Evolutionary conservation across 1,140 invertebrate species (phyloP).

Genomic region (Conus ventricosus): DNA sequence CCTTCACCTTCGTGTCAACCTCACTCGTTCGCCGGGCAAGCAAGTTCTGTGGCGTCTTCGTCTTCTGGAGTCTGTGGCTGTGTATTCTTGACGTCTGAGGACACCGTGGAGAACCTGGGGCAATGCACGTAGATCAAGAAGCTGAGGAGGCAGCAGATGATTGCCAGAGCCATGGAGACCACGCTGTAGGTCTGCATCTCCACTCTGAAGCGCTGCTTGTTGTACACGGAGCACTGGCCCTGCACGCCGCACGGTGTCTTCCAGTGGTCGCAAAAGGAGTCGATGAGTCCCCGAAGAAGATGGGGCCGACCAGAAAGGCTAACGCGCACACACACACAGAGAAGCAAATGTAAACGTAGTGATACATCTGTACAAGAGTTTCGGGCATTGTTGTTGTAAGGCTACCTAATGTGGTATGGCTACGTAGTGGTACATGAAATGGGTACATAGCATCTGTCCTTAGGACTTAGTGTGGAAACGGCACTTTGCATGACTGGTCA

Average conservation of each 20-base stretch:
- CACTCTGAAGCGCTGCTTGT: conserved; percentile 28
- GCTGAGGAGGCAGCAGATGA: neutral
- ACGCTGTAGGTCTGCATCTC: conserved; percentile 34
- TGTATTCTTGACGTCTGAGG: neutral
- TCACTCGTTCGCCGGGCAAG: too few relatives aligned
- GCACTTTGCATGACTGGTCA: too few relatives aligned
- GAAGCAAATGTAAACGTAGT: neutral
- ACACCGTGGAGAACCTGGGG: too few relatives aligned
- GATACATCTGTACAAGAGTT: neutral
- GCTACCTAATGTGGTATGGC: too few relatives aligned
- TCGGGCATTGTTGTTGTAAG: too few relatives aligned
- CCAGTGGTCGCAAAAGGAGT: conserved; percentile 35
- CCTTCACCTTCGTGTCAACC: too few relatives aligned
- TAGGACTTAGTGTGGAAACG: too few relatives aligned
- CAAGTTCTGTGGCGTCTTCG: too few relatives aligned
- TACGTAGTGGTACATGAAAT: too few relatives aligned
- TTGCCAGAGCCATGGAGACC: neutral
- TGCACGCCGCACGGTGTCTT: neutral
- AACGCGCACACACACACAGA: neutral
- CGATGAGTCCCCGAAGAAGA: conserved; percentile 36
- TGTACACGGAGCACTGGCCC: conserved; percentile 41
- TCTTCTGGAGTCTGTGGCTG: too few relatives aligned
- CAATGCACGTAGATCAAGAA: neutral
- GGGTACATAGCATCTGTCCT: too few relatives aligned
- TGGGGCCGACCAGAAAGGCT: conserved; percentile 21